Evolutionary conservation across 2,888 invertebrate species (phyloP), one percentile per base, ranked within the genome.

Genomic region (Sympetrum striolatum): DNA sequence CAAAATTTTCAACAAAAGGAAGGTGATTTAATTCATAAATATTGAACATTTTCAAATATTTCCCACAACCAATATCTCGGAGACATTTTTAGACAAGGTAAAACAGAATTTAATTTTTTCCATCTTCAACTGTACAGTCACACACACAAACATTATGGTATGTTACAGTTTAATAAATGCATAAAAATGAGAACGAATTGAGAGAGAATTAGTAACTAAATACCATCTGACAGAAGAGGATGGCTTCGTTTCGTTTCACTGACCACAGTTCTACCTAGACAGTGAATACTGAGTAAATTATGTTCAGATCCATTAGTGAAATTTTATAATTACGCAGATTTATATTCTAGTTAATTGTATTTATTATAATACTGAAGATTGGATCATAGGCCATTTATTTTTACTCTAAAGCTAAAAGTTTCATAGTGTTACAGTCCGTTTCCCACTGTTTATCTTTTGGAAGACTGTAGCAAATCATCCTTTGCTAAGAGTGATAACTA

Each of bases 81-180:
- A 60, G 60, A 86, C 60, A 86, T 86, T 86, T 86, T 86, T 14
- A n/a, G 86, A 86, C 86, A 86, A 86, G 86, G 22, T 86, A 60
- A 35, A 86, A 60, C 60, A 60, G 81, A 81, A 60, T 86, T 60
- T 60, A 18, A 86, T 48, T 58, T 37, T 80, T 86, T 86, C 86
- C 86, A 86, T 86, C 60, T 37, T 60, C 22, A 60, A 86, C 86
- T 58, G 58, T 86, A 86, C 86, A 86, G 22, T 60, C 53, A 86
- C 39, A 86, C 60, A 60, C 60, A 86, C 22, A 86, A 86, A 60
- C 60, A 37, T 86, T 86, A 86, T 86, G 86, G 58, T 37, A 86
- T 60, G 60, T 86, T 86, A 86, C 86, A 86, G 60, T 86, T 60
- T 60, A 86, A 86, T 60, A 60, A 86, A 86, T 86, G 86, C 60